Evolutionary conservation across 2,113 vertebrate species (phyloP), one percentile per base, ranked within the genome.

Genomic region (Oxyruncus cristatus): DNA sequence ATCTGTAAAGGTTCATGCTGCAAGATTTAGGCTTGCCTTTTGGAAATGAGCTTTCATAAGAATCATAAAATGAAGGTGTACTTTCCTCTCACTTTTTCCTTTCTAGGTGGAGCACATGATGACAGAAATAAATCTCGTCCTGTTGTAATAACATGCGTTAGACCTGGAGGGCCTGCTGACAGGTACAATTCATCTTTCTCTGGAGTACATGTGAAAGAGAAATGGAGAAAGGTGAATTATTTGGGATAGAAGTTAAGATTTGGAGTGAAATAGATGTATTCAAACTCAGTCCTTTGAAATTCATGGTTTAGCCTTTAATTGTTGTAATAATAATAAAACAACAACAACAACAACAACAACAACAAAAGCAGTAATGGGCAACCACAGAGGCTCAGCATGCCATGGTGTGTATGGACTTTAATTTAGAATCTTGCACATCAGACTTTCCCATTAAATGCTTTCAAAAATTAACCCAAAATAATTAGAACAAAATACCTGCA

Each of bases 91-190:
- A 85, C 66, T 88, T 97, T 93, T 91, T 66, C 78, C 82, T 96
- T 97, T 85, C 88, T 94, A 99, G 99, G 99, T 85, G 99, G 99
- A 70, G 98, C 99, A 56, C 98, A 99, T 1, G 99, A 99, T 96
- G 99, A 99, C 97, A 98, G 99, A 98, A 99, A 99, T 98, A 99
- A 99, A 98, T 99, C 99, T 95, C 99, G 99, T 30, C 99, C 99
- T 9, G 98, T 99, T 96, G 99, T 99, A 97, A 98, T 99, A 98
- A 99, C 99, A 65, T 99, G 99, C 91, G 98, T 99, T 95, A 98
- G 99, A 95, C 99, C 99, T 20, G 99, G 99, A 81, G 99, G 99
- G 50, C 99, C 99, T 32, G 99, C 99, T 88, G 99, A 99, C 98
- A 99, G 99, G 99, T 99, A 98, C 94, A 95, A 83, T 97, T 94